These are phyloP conservation scores for Actenoides hombroni DNA, from an alignment of 2,113 vertebrate species.

Conservation along the genomic window DNA sequence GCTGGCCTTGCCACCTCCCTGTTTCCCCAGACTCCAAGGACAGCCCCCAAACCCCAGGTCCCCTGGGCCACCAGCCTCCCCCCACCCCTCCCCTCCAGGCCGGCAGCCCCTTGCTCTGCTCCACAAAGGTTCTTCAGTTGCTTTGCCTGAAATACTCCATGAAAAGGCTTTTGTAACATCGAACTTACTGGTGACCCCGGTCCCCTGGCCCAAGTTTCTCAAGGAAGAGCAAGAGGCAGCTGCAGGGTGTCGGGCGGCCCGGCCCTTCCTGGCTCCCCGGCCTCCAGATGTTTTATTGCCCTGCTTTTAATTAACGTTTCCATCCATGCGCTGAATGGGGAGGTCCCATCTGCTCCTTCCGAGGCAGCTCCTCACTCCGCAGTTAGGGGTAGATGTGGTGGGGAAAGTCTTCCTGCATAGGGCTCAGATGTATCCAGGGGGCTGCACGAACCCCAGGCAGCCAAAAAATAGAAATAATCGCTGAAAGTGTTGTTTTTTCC, in stretches of 20 bases:
- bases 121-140: slow-evolving; percentile 47
- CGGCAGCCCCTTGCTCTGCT: not conserved
- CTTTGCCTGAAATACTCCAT: not conserved
- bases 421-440: rapidly evolving
- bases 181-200: not conserved
- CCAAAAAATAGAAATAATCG: not conserved
- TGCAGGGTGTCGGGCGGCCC: not conserved
- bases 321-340: not conserved
- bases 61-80: not conserved
- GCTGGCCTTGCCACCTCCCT: not conserved
- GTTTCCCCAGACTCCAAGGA: rapidly evolving
- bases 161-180: slow-evolving; percentile 47
- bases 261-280: not conserved
- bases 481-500: rapidly evolving
- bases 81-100: not conserved
- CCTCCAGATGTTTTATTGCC: slow-evolving; percentile 47
- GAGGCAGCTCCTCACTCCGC: not conserved
- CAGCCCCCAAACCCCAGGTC: not conserved
- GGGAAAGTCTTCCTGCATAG: rapidly evolving
- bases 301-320: not conserved
- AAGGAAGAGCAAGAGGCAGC: not conserved
- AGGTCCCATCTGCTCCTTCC: not conserved
- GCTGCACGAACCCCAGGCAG: too few species aligned
- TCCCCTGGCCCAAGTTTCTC: slow-evolving; percentile 16
- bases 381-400: rapidly evolving